Evolutionary conservation across 1,140 invertebrate species (phyloP).

Genomic region (Cyrtorhinus lividipennis): DNA sequence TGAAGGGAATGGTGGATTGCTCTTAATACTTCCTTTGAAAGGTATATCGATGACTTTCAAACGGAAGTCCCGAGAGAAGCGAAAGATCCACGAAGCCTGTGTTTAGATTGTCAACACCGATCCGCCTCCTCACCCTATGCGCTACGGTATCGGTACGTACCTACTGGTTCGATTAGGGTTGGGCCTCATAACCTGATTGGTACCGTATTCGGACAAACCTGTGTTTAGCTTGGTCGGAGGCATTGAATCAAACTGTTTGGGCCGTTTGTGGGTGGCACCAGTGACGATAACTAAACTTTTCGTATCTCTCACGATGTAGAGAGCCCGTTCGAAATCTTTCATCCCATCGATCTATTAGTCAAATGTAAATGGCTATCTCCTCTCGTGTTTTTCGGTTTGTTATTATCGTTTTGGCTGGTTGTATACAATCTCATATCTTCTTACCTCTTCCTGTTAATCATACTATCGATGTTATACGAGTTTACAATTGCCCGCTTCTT

Average conservation of each 20-base stretch:
- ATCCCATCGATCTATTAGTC: neutral
- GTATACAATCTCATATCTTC: too few relatives aligned
- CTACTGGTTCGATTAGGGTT: neutral
- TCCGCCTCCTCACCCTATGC: neutral
- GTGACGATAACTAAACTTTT: constrained; percentile 5
- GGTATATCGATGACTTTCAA: neutral
- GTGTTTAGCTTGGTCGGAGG: neutral
- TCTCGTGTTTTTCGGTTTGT: neutral
- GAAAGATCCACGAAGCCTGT: neutral
- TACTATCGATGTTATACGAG: too few relatives aligned
- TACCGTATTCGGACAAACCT: neutral
- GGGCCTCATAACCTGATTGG: neutral
- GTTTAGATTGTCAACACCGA: neutral
- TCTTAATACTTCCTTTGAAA: neutral
- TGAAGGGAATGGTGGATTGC: neutral
- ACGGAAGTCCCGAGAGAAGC: neutral
- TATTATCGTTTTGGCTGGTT: neutral
- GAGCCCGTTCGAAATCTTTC: neutral
- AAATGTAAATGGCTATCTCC: neutral
- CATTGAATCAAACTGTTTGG: neutral
- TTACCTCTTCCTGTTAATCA: too few relatives aligned
- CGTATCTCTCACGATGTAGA: neutral
- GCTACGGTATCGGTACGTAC: neutral
- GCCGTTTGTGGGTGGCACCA: neutral
- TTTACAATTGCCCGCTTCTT: too few relatives aligned